Evolutionary conservation across 2,797 vertebrate species (phyloP).

Genomic region (Rallus crepitans): DNA sequence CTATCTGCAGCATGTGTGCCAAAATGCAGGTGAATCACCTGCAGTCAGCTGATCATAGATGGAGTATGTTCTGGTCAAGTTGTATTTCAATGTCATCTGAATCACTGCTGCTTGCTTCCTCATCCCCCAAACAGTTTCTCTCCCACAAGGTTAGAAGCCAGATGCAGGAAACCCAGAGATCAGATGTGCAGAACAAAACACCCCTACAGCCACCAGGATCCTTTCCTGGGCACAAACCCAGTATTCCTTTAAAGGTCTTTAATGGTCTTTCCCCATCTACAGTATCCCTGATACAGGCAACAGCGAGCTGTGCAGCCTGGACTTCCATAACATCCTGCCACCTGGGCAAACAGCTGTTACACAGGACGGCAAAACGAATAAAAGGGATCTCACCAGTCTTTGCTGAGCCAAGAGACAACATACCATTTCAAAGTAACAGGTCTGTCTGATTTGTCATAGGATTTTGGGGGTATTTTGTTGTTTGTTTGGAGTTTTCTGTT

Average conservation of each 20-base stretch:
- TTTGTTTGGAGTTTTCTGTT: background rate
- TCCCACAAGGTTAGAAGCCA: background rate
- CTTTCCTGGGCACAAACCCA: background rate
- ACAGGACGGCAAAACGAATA: conserved; percentile 28
- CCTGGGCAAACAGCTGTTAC: conserved; percentile 31
- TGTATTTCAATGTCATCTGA: background rate
- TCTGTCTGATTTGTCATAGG: background rate
- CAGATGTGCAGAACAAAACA: background rate
- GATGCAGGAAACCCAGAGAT: background rate
- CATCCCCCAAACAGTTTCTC: background rate
- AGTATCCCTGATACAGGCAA: background rate
- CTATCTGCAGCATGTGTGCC: background rate
- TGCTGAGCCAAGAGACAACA: background rate
- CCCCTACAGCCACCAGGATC: background rate
- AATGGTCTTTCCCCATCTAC: background rate
- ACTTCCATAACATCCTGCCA: conserved; percentile 50
- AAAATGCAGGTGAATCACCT: background rate
- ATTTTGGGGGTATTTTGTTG: background rate
- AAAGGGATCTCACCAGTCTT: background rate
- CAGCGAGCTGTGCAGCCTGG: background rate
- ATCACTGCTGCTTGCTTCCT: background rate
- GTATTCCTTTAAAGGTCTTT: background rate
- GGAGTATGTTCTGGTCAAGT: background rate
- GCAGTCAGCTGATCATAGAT: background rate
- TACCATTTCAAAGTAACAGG: background rate